These are phyloP conservation scores for Sinopyrophorus schimmeli DNA, from an alignment of 2,888 invertebrate genomes.

Conservation along the genomic window DNA sequence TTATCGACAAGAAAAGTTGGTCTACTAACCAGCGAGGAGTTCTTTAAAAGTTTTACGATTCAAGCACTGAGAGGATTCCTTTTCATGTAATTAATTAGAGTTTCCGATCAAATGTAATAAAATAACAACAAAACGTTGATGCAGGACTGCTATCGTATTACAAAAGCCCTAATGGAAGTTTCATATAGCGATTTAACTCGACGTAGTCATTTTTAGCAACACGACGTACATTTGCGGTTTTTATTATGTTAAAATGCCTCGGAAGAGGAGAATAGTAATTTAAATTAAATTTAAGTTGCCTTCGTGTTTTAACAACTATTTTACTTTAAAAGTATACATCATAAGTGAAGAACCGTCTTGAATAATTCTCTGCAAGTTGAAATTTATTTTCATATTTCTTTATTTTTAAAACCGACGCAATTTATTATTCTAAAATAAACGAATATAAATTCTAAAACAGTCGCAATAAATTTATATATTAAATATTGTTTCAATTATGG, in stretches of 20 bases:
- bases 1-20: constrained; percentile 26
- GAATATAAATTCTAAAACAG: not conserved
- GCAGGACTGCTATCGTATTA: constrained; percentile 10
- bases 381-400: too few species aligned
- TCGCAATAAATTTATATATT: not conserved
- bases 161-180: constrained; percentile 17
- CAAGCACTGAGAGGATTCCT: constrained; percentile 26
- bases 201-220: constrained; percentile 7
- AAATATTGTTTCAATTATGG: constrained; percentile 9
- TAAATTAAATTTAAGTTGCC: not conserved
- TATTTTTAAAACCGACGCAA: too few species aligned
- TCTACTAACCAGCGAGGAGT: constrained; percentile 19
- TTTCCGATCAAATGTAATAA: constrained; percentile 25
- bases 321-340: too few species aligned
- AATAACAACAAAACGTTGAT: constrained; percentile 22
- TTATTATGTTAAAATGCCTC: constrained; percentile 12
- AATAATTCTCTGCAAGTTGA: too few species aligned
- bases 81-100: constrained; percentile 32
- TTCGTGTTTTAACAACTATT: not conserved
- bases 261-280: constrained; percentile 5
- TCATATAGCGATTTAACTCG: constrained; percentile 17
- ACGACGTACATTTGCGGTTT: constrained; percentile 1
- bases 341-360: too few species aligned
- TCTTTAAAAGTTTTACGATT: constrained; percentile 18
- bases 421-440: too few species aligned